These are phyloP conservation scores for Poecilia picta DNA, from an alignment of 2,797 vertebrate species.

Conservation along the genomic window DNA sequence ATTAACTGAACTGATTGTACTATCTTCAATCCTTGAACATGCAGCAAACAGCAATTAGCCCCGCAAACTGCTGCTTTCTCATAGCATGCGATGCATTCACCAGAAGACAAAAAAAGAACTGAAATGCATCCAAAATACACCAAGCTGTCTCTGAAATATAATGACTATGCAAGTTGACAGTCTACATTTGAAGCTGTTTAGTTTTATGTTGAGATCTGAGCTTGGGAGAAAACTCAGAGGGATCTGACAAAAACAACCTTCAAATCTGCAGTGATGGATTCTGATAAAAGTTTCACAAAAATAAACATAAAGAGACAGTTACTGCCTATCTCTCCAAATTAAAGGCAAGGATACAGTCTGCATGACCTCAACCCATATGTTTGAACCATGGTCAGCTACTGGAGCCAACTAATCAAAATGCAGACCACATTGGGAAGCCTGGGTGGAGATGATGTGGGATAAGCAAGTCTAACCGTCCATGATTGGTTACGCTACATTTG, in stretches of 20 bases:
- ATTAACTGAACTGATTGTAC: constrained; percentile 27
- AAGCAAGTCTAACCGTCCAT: constrained; percentile 13
- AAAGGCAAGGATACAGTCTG: constrained; percentile 50
- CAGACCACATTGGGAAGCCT: constrained; percentile 30
- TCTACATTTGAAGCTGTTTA: constrained; percentile 12
- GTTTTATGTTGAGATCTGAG: constrained; percentile 24
- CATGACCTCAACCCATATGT: constrained; percentile 46
- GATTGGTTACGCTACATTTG: constrained; percentile 31
- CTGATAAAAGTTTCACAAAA: constrained; percentile 26
- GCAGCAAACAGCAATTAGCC: constrained; percentile 41
- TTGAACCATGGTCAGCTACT: constrained; percentile 51
- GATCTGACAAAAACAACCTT: constrained; percentile 34
- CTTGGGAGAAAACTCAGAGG: constrained; percentile 12
- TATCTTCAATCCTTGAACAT: constrained; percentile 49
- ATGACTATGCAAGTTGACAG: constrained; percentile 17
- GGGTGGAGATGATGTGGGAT: constrained; percentile 41
- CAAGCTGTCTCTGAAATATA: constrained; percentile 30
- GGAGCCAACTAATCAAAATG: constrained; percentile 55
- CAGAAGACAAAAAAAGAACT: constrained; percentile 14
- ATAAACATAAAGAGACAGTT: constrained; percentile 44
- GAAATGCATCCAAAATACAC: constrained; percentile 16
- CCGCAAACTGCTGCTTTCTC: constrained; percentile 32
- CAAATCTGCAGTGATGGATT: constrained; percentile 28
- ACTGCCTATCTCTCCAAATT: constrained; percentile 49
- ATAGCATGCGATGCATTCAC: constrained; percentile 19